phyloP scores from a whole-genome alignment of 2,113 vertebrate genomes.

The Gallinago paraguaiae region DNA sequence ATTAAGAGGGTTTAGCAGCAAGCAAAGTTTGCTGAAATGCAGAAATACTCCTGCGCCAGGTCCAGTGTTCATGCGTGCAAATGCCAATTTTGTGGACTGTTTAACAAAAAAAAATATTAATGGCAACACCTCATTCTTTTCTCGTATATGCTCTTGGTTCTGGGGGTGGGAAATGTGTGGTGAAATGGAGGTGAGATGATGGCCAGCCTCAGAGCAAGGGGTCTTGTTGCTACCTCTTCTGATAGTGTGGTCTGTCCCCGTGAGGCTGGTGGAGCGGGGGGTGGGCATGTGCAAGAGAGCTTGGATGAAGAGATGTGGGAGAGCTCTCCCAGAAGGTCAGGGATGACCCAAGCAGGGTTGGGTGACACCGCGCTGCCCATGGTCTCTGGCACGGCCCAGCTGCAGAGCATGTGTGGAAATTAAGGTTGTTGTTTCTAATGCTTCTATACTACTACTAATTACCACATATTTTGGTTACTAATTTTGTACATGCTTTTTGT shows the following conservation, averaged over 20 bases:
- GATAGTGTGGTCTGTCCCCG: accelerated
- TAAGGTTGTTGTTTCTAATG: neutral
- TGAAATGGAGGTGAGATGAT: neutral
- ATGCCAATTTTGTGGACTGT: neutral
- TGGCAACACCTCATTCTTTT: accelerated
- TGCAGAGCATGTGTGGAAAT: neutral
- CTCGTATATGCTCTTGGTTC: neutral
- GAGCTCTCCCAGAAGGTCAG: neutral
- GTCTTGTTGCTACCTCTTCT: neutral
- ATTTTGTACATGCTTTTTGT: neutral
- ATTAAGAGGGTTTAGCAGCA: neutral
- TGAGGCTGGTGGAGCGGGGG: neutral
- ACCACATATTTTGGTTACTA: neutral
- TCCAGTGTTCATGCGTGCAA: neutral
- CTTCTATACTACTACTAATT: neutral
- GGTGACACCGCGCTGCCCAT: accelerated
- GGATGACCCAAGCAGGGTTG: neutral
- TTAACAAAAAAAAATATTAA: neutral
- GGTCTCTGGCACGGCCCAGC: neutral
- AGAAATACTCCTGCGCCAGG: neutral
- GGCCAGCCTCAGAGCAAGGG: neutral
- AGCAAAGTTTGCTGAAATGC: neutral
- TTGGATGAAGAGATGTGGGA: neutral
- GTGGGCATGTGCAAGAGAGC: accelerated
- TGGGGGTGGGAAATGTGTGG: neutral